A percentile compares a stretch with the other conserved stretches of the same genome.
phyloP scores from a whole-genome alignment of 2,797 vertebrate species.

The Parotocinclus haroldoi region DNA sequence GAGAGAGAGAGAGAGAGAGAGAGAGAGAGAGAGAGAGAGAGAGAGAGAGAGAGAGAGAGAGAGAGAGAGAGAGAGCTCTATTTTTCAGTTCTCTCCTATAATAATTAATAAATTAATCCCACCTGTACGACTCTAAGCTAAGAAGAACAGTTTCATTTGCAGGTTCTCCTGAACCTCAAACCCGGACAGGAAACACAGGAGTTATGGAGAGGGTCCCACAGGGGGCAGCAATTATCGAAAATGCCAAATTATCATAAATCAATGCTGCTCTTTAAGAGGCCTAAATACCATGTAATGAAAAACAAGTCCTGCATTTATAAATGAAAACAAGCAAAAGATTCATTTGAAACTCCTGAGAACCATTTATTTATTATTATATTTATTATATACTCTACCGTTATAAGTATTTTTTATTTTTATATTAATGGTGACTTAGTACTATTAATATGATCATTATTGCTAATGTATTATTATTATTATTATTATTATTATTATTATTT shows the following conservation, averaged over 20 bases:
- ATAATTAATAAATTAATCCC: conserved; percentile 22
- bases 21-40: background rate
- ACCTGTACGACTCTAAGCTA: background rate
- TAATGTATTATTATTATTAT: too few relatives aligned
- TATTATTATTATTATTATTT: too few relatives aligned
- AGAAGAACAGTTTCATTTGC: conserved; percentile 10
- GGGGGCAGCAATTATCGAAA: conserved; percentile 2
- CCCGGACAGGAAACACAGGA: conserved; percentile 1
- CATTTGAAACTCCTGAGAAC: too few relatives aligned
- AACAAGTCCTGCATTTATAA: conserved; percentile 42
- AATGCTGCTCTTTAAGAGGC: conserved; percentile 25
- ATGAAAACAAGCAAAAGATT: background rate
- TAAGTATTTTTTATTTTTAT: too few relatives aligned
- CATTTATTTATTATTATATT: too few relatives aligned
- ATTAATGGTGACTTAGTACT: too few relatives aligned
- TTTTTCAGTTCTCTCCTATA: conserved; percentile 17
- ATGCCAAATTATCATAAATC: conserved; percentile 42
- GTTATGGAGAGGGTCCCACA: conserved; percentile 3
- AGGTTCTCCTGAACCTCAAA: conserved; percentile 9
- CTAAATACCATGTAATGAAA: conserved; percentile 28
- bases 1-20: conserved; percentile 1
- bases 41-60: conserved; percentile 2
- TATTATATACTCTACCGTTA: too few relatives aligned
- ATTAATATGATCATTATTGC: too few relatives aligned
- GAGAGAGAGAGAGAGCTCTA: conserved; percentile 6